A percentile compares a stretch with the other conserved stretches of the same genome.
These are phyloP conservation scores for Mastacembelus armatus DNA, from an alignment of 2,797 vertebrate genomes.

Conservation along the genomic window DNA sequence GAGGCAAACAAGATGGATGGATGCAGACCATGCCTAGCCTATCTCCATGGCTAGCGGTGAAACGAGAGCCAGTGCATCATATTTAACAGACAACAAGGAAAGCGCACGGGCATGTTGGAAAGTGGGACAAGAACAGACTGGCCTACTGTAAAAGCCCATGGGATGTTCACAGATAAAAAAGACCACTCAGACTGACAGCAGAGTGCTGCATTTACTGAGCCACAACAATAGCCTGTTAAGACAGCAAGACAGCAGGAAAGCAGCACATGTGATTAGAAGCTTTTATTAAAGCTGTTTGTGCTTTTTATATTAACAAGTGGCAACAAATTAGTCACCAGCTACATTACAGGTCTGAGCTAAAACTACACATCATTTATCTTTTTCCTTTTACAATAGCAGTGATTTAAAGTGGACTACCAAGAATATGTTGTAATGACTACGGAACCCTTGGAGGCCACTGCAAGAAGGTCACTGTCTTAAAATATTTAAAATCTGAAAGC, in stretches of 20 bases:
- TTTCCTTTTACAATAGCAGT: slow-evolving; percentile 1
- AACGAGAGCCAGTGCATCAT: slow-evolving; percentile 52
- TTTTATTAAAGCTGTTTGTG: slow-evolving; percentile 30
- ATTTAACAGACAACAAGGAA: slow-evolving; percentile 59
- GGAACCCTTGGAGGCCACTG: slow-evolving; percentile 18
- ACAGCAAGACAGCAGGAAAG: slow-evolving; percentile 27
- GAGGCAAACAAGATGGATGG: slow-evolving; percentile 67
- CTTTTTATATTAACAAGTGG: slow-evolving; percentile 25
- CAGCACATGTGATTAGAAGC: slow-evolving; percentile 18
- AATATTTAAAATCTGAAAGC: slow-evolving; percentile 31
- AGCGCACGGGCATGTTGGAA: slow-evolving; percentile 57
- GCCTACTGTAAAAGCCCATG: slow-evolving; percentile 73
- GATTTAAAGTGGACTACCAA: slow-evolving; percentile 24
- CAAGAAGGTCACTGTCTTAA: slow-evolving; percentile 23
- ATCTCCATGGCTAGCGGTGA: slow-evolving; percentile 17
- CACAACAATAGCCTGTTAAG: slow-evolving; percentile 41
- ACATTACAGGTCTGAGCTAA: slow-evolving; percentile 28
- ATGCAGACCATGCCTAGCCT: slow-evolving; percentile 30
- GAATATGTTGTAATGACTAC: background rate
- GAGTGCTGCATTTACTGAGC: slow-evolving; percentile 54
- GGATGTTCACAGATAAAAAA: slow-evolving; percentile 66
- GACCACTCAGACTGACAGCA: slow-evolving; percentile 58
- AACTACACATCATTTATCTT: slow-evolving; percentile 24
- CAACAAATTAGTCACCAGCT: slow-evolving; percentile 20
- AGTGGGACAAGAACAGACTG: slow-evolving; percentile 75